Percentiles rank a stretch among this genome's conserved stretches.
Conservation (phyloP, 2,113 vertebrate species). For the Anser brachyrhynchus region DNA sequence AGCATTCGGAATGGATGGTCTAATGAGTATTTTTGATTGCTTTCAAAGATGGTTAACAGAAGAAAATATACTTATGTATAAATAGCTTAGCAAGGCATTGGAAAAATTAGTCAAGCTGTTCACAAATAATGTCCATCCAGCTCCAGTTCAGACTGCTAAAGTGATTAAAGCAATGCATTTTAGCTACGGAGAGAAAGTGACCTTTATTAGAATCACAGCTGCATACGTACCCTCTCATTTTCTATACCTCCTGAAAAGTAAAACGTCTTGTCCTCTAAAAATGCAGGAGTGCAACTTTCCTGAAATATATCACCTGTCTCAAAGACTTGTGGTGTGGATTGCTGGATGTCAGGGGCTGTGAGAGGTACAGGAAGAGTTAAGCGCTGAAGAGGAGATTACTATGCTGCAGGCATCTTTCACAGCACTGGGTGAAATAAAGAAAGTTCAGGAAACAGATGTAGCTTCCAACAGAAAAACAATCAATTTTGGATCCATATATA, state of each 20-base stretch:
- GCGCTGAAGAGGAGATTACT: background rate
- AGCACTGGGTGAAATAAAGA: background rate
- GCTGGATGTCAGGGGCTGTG: background rate
- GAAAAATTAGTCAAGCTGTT: background rate
- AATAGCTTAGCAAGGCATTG: background rate
- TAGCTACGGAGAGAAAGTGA: background rate
- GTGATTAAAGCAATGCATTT: background rate
- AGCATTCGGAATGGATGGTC: background rate
- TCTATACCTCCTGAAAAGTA: background rate
- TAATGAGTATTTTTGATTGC: background rate
- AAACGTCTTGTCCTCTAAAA: background rate
- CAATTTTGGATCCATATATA: slow-evolving; percentile 36
- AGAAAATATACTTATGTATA: background rate
- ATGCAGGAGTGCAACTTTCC: background rate
- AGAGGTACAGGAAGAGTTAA: background rate
- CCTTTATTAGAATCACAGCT: background rate
- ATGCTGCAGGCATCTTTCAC: background rate
- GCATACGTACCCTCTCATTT: background rate
- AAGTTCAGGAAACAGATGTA: slow-evolving; percentile 23
- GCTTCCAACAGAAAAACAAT: slow-evolving; percentile 27
- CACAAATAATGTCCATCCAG: background rate
- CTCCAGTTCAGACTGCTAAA: background rate
- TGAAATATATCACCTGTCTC: background rate
- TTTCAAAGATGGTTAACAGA: background rate
- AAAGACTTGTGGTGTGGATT: background rate